Evolutionary conservation across 2,888 invertebrate species (phyloP), one percentile per base, ranked within the genome.

Genomic region (Drosophila infuscata): DNA sequence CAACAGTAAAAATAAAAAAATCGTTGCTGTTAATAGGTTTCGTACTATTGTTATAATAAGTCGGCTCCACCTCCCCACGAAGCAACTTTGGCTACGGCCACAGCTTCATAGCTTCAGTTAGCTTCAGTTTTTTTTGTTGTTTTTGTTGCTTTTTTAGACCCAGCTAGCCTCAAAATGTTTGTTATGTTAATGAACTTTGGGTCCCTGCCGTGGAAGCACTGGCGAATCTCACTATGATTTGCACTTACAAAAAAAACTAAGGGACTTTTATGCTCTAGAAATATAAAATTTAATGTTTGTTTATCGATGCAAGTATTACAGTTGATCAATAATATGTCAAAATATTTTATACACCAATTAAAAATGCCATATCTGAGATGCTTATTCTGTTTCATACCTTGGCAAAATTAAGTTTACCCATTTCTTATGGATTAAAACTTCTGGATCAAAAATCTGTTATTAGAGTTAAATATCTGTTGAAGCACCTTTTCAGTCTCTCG

Each of bases 161-260:
- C 33, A 25, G 36, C 17, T 25, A 52, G 68, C 73, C 63, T 61
- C 86, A 80, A 83, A 80, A 88, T 88, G 86, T 88, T 88, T 88
- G 88, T 88, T 88, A 88, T 88, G 91, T 91, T 90, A 91, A 91
- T 91, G 91, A 91, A 91, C 90, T 86, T 79, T 70, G 59, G 29
- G 48, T 64, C 48, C 43, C 71, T 70, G 60, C 29, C 61, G 54
- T 57, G 61, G 20, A 52, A 46, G 52, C 56, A 52, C 51, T 54
- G 48, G 52, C 77, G 71, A 78, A 78, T 78, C 67, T 2, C 29
- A 29, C 54, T 29, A 38, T 11, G 36, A 54, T 29, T 29, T n/a
- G 54, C 54, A 54, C 54, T 25, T 8, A 4, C n/a, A n/a, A 38
- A 38, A 25, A 54, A 29, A n/a, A 25, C n/a, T 8, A 9, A 15